Evolutionary conservation across 2,113 vertebrate genomes (phyloP).

Genomic region (Barbus barbus): DNA sequence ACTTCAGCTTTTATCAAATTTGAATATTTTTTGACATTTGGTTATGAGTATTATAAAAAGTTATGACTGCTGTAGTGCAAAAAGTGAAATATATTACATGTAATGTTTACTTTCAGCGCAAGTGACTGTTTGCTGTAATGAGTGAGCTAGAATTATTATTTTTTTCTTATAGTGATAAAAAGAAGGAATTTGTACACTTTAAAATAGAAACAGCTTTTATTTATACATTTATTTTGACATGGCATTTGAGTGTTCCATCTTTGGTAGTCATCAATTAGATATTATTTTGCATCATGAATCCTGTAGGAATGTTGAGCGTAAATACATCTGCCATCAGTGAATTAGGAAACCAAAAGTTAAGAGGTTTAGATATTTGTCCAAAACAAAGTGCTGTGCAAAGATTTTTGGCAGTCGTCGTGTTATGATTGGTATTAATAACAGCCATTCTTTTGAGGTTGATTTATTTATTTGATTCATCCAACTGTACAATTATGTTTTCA

Average conservation of each 20-base stretch:
- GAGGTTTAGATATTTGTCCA: background rate
- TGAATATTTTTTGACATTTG: background rate
- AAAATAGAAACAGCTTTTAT: background rate
- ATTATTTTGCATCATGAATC: background rate
- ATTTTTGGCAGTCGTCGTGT: background rate
- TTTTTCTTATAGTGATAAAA: background rate
- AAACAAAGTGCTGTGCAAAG: background rate
- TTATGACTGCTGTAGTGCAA: background rate
- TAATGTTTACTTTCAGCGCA: background rate
- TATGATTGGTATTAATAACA: background rate
- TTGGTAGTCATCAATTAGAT: background rate
- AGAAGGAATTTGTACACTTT: background rate
- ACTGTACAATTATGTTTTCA: background rate
- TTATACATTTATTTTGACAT: background rate
- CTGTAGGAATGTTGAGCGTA: background rate
- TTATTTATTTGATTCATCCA: slow-evolving; percentile 2
- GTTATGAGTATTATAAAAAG: background rate
- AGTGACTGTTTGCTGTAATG: background rate
- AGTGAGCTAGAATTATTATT: background rate
- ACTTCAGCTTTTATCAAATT: background rate
- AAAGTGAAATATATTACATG: background rate
- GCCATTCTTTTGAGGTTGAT: background rate
- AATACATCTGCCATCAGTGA: background rate
- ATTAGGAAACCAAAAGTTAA: background rate
- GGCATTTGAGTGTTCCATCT: background rate